A percentile compares a stretch with the other conserved stretches of the same genome.
These are phyloP conservation scores for Chrysomela aeneicollis DNA, from an alignment of 2,888 invertebrate species.

Conservation along the genomic window DNA sequence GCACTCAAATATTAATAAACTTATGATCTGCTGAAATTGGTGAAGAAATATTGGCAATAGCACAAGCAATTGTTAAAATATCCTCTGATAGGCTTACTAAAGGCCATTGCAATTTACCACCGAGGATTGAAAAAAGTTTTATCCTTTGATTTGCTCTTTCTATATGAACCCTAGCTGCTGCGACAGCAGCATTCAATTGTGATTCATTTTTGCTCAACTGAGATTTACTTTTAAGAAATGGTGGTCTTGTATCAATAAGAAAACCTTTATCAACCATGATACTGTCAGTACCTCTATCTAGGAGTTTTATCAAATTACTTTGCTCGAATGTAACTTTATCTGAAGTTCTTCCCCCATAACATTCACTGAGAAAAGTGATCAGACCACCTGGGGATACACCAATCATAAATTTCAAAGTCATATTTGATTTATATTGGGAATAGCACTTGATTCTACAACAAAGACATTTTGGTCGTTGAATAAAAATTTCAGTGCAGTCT, in stretches of 20 bases:
- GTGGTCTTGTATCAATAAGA: constrained; percentile 16
- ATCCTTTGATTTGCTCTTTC: constrained; percentile 12
- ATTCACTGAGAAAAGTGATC: constrained; percentile 14
- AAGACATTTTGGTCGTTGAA: constrained; percentile 6
- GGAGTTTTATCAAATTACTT: no score
- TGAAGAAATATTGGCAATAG: constrained; percentile 11
- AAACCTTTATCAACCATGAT: constrained; percentile 1
- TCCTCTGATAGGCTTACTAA: constrained; percentile 13
- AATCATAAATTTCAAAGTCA: background rate
- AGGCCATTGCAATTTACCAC: constrained; percentile 15
- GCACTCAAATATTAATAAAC: background rate
- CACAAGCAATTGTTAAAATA: constrained; percentile 4
- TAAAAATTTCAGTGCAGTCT: constrained; percentile 46
- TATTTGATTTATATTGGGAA: constrained; percentile 9
- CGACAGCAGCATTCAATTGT: constrained; percentile 19
- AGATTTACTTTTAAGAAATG: constrained; percentile 27
- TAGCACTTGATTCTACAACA: constrained; percentile 10
- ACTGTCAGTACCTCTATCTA: background rate
- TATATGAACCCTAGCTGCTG: constrained; percentile 30
- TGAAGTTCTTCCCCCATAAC: constrained; percentile 17
- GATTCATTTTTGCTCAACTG: constrained; percentile 28
- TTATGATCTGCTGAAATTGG: constrained; percentile 14
- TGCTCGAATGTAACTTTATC: background rate
- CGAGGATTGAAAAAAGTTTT: constrained; percentile 7
- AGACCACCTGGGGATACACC: constrained; percentile 18